These are phyloP conservation scores for Ornithorhynchus anatinus DNA, from an alignment of 2,113 vertebrate genomes.

Conservation along the genomic window DNA sequence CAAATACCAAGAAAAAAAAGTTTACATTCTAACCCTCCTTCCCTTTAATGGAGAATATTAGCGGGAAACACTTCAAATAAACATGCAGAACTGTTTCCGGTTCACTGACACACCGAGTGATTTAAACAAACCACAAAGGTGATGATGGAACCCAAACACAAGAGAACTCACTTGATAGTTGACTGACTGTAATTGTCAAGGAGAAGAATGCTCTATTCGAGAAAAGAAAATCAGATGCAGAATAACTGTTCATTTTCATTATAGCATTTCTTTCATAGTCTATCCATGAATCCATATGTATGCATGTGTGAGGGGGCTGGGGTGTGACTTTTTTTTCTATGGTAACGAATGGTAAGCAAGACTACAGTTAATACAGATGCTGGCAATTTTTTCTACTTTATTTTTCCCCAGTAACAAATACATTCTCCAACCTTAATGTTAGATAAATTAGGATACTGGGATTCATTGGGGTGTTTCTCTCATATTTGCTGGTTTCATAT, in stretches of 20 bases:
- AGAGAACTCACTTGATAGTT: neutral
- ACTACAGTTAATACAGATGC: neutral
- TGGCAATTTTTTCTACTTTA: neutral
- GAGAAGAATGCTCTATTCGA: neutral
- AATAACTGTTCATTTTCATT: neutral
- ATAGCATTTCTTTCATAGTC: neutral
- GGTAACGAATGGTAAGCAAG: neutral
- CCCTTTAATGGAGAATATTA: neutral
- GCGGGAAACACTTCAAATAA: neutral
- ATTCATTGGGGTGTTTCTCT: neutral
- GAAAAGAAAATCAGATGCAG: neutral
- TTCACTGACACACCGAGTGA: neutral
- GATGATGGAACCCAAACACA: neutral
- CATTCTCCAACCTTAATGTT: too few relatives aligned
- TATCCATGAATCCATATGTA: neutral
- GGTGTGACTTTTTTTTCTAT: neutral
- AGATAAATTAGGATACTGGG: neutral
- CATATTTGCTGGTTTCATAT: conserved; percentile 6
- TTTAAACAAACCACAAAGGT: neutral
- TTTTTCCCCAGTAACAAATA: neutral
- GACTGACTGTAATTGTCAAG: neutral
- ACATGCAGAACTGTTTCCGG: neutral
- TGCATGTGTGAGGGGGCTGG: neutral
- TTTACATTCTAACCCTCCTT: neutral
- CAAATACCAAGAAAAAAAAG: too few relatives aligned